Percentiles rank a stretch among this genome's conserved stretches.
phyloP scores from a whole-genome alignment of 2,113 vertebrate genomes.

The Lethenteron camtschaticum region DNA sequence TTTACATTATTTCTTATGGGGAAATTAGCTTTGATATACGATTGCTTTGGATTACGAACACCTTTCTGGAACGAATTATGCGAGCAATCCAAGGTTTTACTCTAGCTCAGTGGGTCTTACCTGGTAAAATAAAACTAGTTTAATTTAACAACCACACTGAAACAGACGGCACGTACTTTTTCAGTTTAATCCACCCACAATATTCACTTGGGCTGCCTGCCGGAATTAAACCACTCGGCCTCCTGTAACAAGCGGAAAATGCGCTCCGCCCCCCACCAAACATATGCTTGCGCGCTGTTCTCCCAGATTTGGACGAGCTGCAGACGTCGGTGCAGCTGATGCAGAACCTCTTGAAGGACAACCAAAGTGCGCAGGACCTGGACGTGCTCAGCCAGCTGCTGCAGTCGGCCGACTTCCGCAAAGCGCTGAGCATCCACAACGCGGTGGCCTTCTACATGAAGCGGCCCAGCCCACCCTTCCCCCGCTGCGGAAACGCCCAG shows the following conservation, averaged over 20 bases:
- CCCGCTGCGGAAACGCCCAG: slow-evolving; percentile 48
- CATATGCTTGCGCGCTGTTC: neutral
- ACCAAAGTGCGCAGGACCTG: slow-evolving; percentile 72
- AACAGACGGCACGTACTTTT: too few species aligned
- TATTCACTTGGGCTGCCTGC: neutral
- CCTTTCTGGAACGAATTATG: too few species aligned
- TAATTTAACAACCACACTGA: too few species aligned
- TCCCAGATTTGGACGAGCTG: slow-evolving; percentile 54
- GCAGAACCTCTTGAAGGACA: slow-evolving; percentile 42
- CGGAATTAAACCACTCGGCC: neutral
- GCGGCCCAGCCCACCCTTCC: slow-evolving; percentile 49
- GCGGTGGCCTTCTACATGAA: slow-evolving; percentile 50
- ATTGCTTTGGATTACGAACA: too few species aligned
- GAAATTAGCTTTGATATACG: too few species aligned
- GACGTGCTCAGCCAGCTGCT: slow-evolving; percentile 52
- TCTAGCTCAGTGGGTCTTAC: too few species aligned
- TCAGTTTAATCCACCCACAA: too few species aligned
- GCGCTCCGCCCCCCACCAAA: neutral
- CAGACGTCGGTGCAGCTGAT: slow-evolving; percentile 51
- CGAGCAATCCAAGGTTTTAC: too few species aligned
- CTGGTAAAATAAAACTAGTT: too few species aligned
- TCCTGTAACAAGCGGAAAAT: neutral
- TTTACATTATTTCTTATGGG: too few species aligned
- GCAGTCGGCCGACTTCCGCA: slow-evolving; percentile 54
- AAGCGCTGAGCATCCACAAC: slow-evolving; percentile 55